Percentiles rank a stretch among this genome's conserved stretches.
These are phyloP conservation scores for Esox niger DNA, from an alignment of 2,113 vertebrate species.

Conservation along the genomic window DNA sequence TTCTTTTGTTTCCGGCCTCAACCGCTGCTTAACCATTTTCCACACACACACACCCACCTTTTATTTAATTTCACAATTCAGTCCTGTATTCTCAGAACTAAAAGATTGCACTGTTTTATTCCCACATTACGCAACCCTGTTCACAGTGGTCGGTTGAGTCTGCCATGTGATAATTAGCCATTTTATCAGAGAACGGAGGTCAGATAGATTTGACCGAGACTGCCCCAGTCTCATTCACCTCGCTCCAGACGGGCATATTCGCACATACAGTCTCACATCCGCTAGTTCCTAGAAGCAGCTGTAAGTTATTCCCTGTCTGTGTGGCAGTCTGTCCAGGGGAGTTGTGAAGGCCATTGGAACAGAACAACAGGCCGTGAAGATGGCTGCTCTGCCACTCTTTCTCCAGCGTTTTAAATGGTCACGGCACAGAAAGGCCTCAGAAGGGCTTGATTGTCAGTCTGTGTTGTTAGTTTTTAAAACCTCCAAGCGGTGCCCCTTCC, in stretches of 20 bases:
- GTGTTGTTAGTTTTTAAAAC: slow-evolving; percentile 35
- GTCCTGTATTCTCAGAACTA: slow-evolving; percentile 24
- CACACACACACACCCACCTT: slow-evolving; percentile 14
- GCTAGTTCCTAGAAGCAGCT: slow-evolving; percentile 6
- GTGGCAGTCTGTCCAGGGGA: not conserved
- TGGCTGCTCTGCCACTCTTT: slow-evolving; percentile 26
- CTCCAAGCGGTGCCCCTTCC: slow-evolving; percentile 25
- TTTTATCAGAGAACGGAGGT: not conserved
- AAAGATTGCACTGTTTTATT: not conserved
- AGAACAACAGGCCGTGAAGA: slow-evolving; percentile 27
- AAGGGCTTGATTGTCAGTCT: slow-evolving; percentile 31
- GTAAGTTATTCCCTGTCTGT: slow-evolving; percentile 18
- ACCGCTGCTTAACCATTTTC: slow-evolving; percentile 15
- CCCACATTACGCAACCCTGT: not conserved
- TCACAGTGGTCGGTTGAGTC: not conserved
- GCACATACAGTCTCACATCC: slow-evolving; percentile 3
- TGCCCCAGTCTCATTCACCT: slow-evolving; percentile 3
- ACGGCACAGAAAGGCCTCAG: slow-evolving; percentile 14
- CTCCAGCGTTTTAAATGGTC: slow-evolving; percentile 28
- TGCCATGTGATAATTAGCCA: too few species aligned
- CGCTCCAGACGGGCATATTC: not conserved
- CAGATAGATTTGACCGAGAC: slow-evolving; percentile 8
- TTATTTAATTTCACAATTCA: slow-evolving; percentile 16
- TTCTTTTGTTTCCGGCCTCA: slow-evolving; percentile 8
- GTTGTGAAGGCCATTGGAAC: not conserved